Percentiles rank a stretch among this genome's conserved stretches.
phyloP scores from a whole-genome alignment of 2,888 invertebrate species.

The Drosophila siamana region DNA sequence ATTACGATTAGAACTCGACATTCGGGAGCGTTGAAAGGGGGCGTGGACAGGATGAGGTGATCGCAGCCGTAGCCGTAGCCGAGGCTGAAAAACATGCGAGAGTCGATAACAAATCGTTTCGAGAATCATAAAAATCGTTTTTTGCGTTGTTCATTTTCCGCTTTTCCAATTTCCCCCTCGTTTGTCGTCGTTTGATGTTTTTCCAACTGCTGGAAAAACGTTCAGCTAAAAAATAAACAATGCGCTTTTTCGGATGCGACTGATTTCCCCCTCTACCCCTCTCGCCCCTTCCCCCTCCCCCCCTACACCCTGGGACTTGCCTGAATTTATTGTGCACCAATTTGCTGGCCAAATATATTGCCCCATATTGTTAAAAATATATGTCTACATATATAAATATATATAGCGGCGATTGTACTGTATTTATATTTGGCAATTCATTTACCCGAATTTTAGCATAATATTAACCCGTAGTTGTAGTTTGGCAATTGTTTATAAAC shows the following conservation, averaged over 20 bases:
- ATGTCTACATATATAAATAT: conserved; percentile 22
- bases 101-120: conserved; percentile 58
- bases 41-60: conserved; percentile 6
- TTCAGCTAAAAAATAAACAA: conserved; percentile 69
- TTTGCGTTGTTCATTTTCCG: conserved; percentile 30
- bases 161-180: conserved; percentile 11
- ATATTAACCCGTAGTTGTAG: conserved; percentile 34
- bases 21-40: conserved; percentile 30
- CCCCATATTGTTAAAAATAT: conserved; percentile 49
- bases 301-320: neutral
- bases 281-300: too few relatives aligned
- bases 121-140: conserved; percentile 65
- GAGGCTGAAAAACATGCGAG: conserved; percentile 16
- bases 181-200: conserved; percentile 79
- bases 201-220: conserved; percentile 42
- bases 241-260: conserved; percentile 56
- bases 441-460: conserved; percentile 59
- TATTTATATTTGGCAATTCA: conserved; percentile 34
- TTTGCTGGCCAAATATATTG: conserved; percentile 60
- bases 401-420: too few relatives aligned
- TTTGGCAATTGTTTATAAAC: conserved; percentile 70
- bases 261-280: neutral
- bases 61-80: conserved; percentile 3
- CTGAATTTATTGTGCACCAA: conserved; percentile 61
- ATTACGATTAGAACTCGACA: conserved; percentile 62